Base-by-base conservation (phyloP, 2,888 invertebrate species). In the Megalurothrips usitatus region DNA sequence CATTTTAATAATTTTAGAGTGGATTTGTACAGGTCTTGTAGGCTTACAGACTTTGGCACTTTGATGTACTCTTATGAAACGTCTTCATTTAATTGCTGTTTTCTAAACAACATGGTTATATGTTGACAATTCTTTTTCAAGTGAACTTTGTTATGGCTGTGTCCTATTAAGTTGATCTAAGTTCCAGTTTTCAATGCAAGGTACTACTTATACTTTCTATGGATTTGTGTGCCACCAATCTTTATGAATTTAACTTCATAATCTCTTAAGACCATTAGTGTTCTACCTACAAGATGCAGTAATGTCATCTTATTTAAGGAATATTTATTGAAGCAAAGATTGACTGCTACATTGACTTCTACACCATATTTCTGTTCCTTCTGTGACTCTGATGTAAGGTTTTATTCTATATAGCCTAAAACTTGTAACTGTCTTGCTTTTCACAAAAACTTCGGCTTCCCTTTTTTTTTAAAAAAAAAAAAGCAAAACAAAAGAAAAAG, bases 1-100 rank as follows among this genome's bases (percentile, higher is more conserved):
- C 68, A 75, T 75, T 75, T 75, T 75, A 75, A 75, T 75, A 75
- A 75, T 75, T 75, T 6, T 75, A 75, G 68, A 75, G 23, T 75
- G 68, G 23, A 75, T 75, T 75, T 75, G 68, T 75, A 75, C 68
- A 75, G 68, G 68, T 75, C 68, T 75, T 75, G 12, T 75, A 75
- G 68, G 26, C 68, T 75, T 26, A 75, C 68, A 26, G 68, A 75
- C 23, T 26, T 75, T 75, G 68, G 68, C 68, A 75, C 68, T 75
- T 75, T 4, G 23, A 10, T 75, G 68, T 75, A 75, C 68, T 75
- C 68, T 26, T 75, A 75, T 23, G 8, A 75, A 11, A 26, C 12
- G 23, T 75, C 26, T 26, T 75, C 26, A 75, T 75, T 75, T 75
- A 11, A 10, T 75, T 75, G 11, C 68, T 26, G 23, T 26, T 75